phyloP scores from a whole-genome alignment of 2,113 vertebrate species.

The Panurus biarmicus region DNA sequence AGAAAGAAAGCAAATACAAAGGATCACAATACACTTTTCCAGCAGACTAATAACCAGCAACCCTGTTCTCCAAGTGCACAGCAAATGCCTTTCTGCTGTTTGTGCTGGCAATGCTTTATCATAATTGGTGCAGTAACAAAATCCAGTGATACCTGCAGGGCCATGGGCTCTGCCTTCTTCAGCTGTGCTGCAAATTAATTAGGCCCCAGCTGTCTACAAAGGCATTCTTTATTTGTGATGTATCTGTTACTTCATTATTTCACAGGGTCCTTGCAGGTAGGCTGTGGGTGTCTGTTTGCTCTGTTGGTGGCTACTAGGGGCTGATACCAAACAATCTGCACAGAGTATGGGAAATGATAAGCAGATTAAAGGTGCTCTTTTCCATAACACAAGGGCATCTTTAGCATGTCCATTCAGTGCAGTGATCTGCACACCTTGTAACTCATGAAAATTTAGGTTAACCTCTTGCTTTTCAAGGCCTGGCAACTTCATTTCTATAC shows the following conservation, averaged over 20 bases:
- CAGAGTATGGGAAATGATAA: background rate
- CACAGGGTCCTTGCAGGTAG: background rate
- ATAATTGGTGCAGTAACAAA: background rate
- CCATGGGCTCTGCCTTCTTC: background rate
- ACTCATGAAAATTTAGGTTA: background rate
- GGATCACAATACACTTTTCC: background rate
- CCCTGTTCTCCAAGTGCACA: background rate
- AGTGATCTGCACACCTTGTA: background rate
- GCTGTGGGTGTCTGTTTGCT: background rate
- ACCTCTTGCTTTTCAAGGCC: background rate
- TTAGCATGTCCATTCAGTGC: background rate
- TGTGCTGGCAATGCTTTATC: background rate
- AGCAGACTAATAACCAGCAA: background rate
- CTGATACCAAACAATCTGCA: background rate
- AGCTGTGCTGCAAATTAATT: background rate
- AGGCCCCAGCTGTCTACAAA: background rate
- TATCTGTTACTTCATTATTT: background rate
- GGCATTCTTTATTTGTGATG: background rate
- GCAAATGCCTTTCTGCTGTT: background rate
- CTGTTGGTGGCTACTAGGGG: background rate
- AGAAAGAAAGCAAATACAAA: background rate
- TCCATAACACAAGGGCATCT: background rate
- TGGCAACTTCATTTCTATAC: background rate
- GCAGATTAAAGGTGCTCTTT: background rate
- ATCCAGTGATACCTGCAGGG: background rate